These are phyloP conservation scores for Sycobia sp. DNA, from an alignment of 1,140 invertebrate genomes.

Conservation along the genomic window DNA sequence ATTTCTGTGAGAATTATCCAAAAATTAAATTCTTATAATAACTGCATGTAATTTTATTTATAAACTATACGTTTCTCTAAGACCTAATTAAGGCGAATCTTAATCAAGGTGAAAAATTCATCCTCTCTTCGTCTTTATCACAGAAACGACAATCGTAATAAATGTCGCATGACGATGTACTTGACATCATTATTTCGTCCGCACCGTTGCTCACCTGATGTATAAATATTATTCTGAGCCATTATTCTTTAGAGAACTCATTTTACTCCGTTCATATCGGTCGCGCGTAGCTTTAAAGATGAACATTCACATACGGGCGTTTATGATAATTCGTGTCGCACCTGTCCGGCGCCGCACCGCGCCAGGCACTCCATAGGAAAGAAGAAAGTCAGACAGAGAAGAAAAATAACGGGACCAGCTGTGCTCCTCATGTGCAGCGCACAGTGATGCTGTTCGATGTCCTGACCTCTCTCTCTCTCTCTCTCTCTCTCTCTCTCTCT, in stretches of 20 bases:
- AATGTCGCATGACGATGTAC: constrained; percentile 6
- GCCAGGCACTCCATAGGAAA: background rate
- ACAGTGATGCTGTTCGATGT: too few relatives aligned
- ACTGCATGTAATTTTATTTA: too few relatives aligned
- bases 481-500: too few relatives aligned
- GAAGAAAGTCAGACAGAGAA: background rate
- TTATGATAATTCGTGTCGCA: constrained; percentile 35
- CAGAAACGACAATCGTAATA: background rate
- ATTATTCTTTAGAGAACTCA: constrained; percentile 23
- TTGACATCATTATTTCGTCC: constrained; percentile 4
- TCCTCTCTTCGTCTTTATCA: too few relatives aligned
- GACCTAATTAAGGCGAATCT: too few relatives aligned
- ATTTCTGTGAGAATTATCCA: too few relatives aligned
- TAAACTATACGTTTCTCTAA: too few relatives aligned
- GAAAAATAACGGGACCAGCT: constrained; percentile 25
- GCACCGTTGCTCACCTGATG: background rate
- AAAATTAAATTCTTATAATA: too few relatives aligned
- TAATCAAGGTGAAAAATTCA: too few relatives aligned
- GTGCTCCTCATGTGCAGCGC: background rate
- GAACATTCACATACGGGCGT: constrained; percentile 22
- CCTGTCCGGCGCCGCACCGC: constrained; percentile 11
- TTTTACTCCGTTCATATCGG: constrained; percentile 17
- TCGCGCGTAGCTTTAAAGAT: constrained; percentile 12
- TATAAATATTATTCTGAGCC: constrained; percentile 28
- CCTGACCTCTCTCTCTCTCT: too few relatives aligned